Percentiles rank a stretch among this genome's conserved stretches.
Conservation (phyloP, 2,797 vertebrate species). For the Sarcoramphus papa region DNA sequence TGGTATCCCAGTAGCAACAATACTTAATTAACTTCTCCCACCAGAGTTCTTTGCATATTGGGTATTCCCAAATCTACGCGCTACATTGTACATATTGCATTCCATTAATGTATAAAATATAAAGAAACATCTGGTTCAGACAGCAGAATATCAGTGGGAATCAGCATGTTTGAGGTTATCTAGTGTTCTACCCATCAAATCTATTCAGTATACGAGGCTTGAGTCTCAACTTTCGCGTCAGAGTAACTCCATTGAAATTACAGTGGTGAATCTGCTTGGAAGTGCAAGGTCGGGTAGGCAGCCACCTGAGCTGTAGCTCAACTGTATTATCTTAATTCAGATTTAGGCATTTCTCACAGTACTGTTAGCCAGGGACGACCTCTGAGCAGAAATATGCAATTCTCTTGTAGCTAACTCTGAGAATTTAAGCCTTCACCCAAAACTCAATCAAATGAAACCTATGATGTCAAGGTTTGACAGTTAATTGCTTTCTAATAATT, state of each 20-base stretch:
- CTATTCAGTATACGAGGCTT: neutral
- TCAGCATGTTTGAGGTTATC: neutral
- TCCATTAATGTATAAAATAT: neutral
- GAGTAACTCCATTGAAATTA: neutral
- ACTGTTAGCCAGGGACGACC: neutral
- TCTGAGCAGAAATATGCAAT: neutral
- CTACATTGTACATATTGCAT: neutral
- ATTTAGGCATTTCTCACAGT: neutral
- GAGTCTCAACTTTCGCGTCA: rapidly evolving
- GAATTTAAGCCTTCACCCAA: neutral
- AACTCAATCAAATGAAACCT: neutral
- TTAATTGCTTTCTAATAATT: neutral
- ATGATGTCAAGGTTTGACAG: neutral
- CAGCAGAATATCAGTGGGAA: neutral
- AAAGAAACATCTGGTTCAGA: neutral
- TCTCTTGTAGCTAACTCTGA: neutral
- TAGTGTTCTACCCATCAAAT: neutral
- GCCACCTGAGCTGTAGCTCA: neutral
- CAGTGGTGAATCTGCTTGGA: neutral
- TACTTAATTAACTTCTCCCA: neutral
- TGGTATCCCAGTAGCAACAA: neutral
- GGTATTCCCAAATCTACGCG: neutral
- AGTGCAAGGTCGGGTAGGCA: neutral
- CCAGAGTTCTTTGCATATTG: neutral
- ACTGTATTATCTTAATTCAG: neutral